These are phyloP conservation scores for Nemoura dubitans DNA, from an alignment of 2,888 invertebrate genomes.

Conservation along the genomic window DNA sequence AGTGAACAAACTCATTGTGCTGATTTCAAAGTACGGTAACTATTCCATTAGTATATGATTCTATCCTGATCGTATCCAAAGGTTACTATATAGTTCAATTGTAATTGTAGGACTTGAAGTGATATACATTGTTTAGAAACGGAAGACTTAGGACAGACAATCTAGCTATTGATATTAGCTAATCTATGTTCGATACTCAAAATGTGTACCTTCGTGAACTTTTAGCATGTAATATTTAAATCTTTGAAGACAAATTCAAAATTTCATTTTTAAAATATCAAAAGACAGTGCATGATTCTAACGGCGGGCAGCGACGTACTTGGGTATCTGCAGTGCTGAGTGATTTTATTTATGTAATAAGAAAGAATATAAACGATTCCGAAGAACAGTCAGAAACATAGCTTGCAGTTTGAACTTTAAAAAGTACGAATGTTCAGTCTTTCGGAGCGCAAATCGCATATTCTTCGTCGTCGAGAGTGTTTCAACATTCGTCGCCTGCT, in stretches of 20 bases:
- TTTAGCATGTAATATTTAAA: conserved; percentile 1
- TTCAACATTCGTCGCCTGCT: neutral
- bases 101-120: neutral
- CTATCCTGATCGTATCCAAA: conserved; percentile 12
- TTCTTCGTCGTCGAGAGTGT: neutral
- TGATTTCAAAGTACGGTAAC: conserved; percentile 1
- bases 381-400: neutral
- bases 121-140: neutral
- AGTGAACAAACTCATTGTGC: neutral
- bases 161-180: conserved; percentile 12
- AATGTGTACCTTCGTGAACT: conserved; percentile 3
- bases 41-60: conserved; percentile 3
- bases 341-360: neutral
- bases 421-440: too few species aligned
- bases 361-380: neutral
- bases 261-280: neutral
- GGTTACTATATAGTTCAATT: conserved; percentile 12
- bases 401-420: too few species aligned
- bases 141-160: conserved; percentile 7
- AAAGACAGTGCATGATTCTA: neutral
- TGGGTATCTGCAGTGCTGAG: neutral
- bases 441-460: too few species aligned
- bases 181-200: neutral
- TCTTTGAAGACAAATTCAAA: neutral
- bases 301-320: neutral